A percentile compares a stretch with the other conserved stretches of the same genome.
Evolutionary conservation across 2,888 invertebrate species (phyloP).

Genomic region (Orchesella flavescens): DNA sequence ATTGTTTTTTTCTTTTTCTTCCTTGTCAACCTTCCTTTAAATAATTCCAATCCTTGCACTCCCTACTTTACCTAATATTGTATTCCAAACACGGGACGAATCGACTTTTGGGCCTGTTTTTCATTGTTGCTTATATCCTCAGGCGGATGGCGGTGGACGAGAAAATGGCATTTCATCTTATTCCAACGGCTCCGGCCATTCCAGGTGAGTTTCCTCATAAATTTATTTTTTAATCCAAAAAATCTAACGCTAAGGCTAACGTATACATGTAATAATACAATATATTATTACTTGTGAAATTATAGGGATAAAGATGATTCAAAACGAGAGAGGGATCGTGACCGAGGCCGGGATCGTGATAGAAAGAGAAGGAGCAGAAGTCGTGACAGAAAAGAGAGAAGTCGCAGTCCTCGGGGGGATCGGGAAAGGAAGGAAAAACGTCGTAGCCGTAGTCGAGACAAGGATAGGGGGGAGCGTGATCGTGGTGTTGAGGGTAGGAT

Average conservation of each 20-base stretch:
- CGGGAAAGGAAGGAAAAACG: constrained; percentile 63
- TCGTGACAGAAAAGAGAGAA: constrained; percentile 72
- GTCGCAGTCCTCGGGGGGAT: too few relatives aligned
- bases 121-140: constrained; percentile 57
- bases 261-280: too few relatives aligned
- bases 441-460: constrained; percentile 68
- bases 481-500: constrained; percentile 72
- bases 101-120: constrained; percentile 45
- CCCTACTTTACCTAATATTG: constrained; percentile 24
- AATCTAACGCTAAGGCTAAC: too few relatives aligned
- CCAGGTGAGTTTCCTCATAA: constrained; percentile 42
- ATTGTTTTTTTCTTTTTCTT: constrained; percentile 67
- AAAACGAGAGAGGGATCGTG: constrained; percentile 74
- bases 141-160: constrained; percentile 69
- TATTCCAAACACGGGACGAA: constrained; percentile 24
- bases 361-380: constrained; percentile 71
- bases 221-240: too few relatives aligned
- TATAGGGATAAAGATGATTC: constrained; percentile 73
- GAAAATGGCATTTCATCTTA: constrained; percentile 66
- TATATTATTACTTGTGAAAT: too few relatives aligned
- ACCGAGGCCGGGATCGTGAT: constrained; percentile 66
- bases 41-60: constrained; percentile 40
- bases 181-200: constrained; percentile 66
- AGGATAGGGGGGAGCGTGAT: constrained; percentile 73
- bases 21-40: constrained; percentile 53